Percentiles rank a stretch among this genome's conserved stretches.
Conservation (phyloP, 2,888 invertebrate genomes). For the Dryocosmus kuriphilus region DNA sequence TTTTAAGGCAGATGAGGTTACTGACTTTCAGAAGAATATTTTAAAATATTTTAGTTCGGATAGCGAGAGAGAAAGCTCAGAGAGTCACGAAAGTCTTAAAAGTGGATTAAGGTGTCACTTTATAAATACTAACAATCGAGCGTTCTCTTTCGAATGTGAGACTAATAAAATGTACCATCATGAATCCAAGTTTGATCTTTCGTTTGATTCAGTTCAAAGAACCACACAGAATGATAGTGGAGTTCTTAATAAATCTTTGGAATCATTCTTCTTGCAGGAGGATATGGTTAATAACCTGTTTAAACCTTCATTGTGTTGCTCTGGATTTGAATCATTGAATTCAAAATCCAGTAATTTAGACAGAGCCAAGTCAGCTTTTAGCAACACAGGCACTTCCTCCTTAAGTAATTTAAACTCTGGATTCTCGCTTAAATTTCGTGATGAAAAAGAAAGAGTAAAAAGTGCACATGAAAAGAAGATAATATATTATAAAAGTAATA, state of each 20-base stretch:
- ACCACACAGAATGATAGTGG: too few relatives aligned
- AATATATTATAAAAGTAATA: conserved; percentile 78
- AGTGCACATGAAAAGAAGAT: conserved; percentile 76
- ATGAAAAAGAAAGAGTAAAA: conserved; percentile 65
- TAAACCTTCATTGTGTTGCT: conserved; percentile 54
- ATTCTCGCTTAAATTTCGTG: conserved; percentile 57
- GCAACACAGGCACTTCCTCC: conserved; percentile 70
- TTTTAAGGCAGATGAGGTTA: conserved; percentile 40
- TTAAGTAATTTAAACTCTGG: conserved; percentile 49
- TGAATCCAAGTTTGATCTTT: background rate
- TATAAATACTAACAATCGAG: conserved; percentile 55
- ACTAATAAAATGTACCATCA: conserved; percentile 35
- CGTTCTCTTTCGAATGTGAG: conserved; percentile 50
- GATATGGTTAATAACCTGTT: conserved; percentile 47
- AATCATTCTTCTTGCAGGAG: conserved; percentile 44
- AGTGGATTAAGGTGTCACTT: conserved; percentile 66
- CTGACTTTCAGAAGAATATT: background rate
- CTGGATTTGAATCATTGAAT: conserved; percentile 60
- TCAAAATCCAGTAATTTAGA: conserved; percentile 69
- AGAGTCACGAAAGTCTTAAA: conserved; percentile 70
- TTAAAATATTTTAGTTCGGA: conserved; percentile 53
- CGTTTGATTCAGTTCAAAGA: background rate
- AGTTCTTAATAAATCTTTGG: conserved; percentile 42
- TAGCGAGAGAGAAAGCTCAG: conserved; percentile 71
- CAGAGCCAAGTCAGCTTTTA: conserved; percentile 69